A percentile compares a stretch with the other conserved stretches of the same genome.
Conservation (phyloP, 2,113 vertebrate species). For the Motacilla alba region DNA sequence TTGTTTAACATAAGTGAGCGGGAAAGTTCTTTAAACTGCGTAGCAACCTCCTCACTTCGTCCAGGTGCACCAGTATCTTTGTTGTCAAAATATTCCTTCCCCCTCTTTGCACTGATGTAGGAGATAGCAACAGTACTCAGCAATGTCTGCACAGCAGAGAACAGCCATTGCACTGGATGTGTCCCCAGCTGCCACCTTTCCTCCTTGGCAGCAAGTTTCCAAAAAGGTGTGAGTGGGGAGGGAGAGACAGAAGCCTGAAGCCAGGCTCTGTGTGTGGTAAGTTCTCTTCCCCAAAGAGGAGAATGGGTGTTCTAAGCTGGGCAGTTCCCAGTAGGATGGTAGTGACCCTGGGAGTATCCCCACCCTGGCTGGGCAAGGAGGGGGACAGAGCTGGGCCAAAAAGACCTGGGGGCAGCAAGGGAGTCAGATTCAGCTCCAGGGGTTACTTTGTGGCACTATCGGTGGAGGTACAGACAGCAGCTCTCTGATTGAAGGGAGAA, state of each 20-base stretch:
- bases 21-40: not conserved
- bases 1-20: not conserved
- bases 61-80: not conserved
- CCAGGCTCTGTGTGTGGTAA: not conserved
- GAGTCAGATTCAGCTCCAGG: not conserved
- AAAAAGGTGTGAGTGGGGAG: not conserved
- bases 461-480: not conserved
- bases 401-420: not conserved
- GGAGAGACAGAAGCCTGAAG: not conserved
- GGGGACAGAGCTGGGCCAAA: not conserved
- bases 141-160: not conserved
- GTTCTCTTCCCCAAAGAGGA: not conserved
- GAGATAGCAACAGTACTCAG: not conserved
- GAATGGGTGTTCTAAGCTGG: not conserved
- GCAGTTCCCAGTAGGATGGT: not conserved
- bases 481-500: not conserved
- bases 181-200: not conserved
- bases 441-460: not conserved
- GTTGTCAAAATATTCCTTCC: slow-evolving; percentile 10
- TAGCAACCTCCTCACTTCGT: not conserved
- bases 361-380: rapidly evolving
- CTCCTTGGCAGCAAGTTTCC: not conserved
- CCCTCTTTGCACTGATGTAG: not conserved
- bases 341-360: not conserved
- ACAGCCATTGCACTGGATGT: not conserved